Evolutionary conservation across 2,888 invertebrate species (phyloP).

Genomic region (Phalera bucephala): DNA sequence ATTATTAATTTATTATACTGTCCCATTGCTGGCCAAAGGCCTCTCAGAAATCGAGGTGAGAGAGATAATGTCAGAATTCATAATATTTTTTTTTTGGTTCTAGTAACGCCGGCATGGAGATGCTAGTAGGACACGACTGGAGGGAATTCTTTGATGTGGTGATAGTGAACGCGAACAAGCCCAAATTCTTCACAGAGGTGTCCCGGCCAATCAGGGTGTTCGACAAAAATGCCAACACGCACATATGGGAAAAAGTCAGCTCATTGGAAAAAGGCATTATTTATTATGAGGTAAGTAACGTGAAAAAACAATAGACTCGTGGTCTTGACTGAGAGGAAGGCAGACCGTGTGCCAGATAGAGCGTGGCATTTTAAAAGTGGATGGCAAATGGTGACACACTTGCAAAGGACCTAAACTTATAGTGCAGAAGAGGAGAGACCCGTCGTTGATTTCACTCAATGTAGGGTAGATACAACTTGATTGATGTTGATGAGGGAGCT

Average conservation of each 20-base stretch:
- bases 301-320: neutral
- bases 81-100: slow-evolving; percentile 27
- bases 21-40: no score
- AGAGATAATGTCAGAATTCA: no score
- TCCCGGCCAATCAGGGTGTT: slow-evolving; percentile 95
- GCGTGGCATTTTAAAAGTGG: no score
- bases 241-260: slow-evolving; percentile 96
- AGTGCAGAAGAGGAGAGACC: no score
- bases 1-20: no score
- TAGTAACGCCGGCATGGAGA: slow-evolving; percentile 96
- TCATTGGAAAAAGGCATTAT: slow-evolving; percentile 93
- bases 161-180: slow-evolving; percentile 97
- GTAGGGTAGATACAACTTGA: no score
- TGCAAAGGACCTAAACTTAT: no score
- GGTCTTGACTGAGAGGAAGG: neutral
- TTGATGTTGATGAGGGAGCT: no score
- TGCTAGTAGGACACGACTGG: slow-evolving; percentile 95
- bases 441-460: no score
- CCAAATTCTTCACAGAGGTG: slow-evolving; percentile 96
- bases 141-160: slow-evolving; percentile 95
- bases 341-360: no score
- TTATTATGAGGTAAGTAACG: slow-evolving; percentile 92
- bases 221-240: slow-evolving; percentile 90
- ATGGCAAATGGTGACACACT: no score
- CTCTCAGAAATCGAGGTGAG: no score